A percentile compares a stretch with the other conserved stretches of the same genome.
Conservation (phyloP, 2,888 invertebrate species). For the Xanthorhoe designata region DNA sequence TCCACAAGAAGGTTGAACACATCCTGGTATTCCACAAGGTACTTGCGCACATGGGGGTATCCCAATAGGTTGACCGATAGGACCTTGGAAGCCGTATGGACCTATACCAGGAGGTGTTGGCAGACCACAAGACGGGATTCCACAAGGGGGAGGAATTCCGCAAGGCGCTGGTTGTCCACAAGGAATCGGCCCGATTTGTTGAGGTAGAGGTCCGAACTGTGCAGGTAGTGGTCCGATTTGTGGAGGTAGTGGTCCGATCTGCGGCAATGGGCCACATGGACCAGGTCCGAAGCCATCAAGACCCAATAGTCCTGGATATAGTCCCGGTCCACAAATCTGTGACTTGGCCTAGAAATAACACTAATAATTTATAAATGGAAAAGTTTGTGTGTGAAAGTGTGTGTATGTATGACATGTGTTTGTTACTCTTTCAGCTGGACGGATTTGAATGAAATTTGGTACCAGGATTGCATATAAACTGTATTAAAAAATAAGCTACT, state of each 20-base stretch:
- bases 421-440: too few species aligned
- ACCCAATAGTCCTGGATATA: constrained; percentile 16
- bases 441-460: too few species aligned
- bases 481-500: too few species aligned
- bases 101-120: constrained; percentile 4
- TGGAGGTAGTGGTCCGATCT: constrained; percentile 5
- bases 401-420: too few species aligned
- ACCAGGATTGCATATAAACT: too few species aligned
- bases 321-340: constrained; percentile 31
- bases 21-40: neutral
- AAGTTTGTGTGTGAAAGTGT: too few species aligned
- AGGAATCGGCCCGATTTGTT: neutral
- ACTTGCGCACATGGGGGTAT: neutral
- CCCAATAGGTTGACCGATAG: neutral
- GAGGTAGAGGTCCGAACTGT: neutral
- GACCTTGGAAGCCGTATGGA: neutral
- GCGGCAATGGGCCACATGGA: neutral
- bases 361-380: too few species aligned
- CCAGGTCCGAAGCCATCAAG: constrained; percentile 25
- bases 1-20: constrained; percentile 10
- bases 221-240: neutral
- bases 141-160: neutral
- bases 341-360: constrained; percentile 44
- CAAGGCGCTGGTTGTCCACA: constrained; percentile 7
- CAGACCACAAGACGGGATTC: constrained; percentile 1